A percentile compares a stretch with the other conserved stretches of the same genome.
These are phyloP conservation scores for Tragelaphus strepsiceros DNA, from an alignment of 2,113 vertebrate genomes.

Conservation along the genomic window DNA sequence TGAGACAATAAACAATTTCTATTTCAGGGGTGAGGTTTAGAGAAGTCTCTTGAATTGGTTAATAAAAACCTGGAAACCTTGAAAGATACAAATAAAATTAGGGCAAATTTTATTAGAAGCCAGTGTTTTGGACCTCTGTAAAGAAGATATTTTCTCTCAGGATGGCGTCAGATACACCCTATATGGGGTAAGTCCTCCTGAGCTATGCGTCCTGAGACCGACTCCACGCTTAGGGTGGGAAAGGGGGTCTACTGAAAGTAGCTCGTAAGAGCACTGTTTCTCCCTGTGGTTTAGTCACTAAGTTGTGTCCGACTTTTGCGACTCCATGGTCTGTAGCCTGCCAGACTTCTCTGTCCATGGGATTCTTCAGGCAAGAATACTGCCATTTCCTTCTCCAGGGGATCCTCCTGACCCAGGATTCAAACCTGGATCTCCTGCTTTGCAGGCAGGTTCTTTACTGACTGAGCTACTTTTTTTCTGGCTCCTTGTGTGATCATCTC, in stretches of 20 bases:
- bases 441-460: background rate
- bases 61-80: background rate
- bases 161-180: background rate
- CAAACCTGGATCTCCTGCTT: accelerated
- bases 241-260: background rate
- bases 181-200: accelerated
- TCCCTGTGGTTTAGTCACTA: background rate
- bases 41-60: background rate
- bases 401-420: background rate
- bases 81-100: background rate
- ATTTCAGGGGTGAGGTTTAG: background rate
- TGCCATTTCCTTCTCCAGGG: background rate
- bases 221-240: background rate
- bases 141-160: background rate
- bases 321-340: background rate
- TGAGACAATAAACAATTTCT: background rate
- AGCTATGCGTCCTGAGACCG: background rate
- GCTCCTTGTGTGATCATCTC: background rate
- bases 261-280: background rate
- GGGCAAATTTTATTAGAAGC: background rate
- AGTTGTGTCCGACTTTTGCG: background rate
- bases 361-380: background rate
- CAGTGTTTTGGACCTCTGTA: background rate
- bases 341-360: background rate
- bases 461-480: background rate